Evolutionary conservation across 2,113 vertebrate genomes (phyloP).

Genomic region (Cochlearius cochlearius): DNA sequence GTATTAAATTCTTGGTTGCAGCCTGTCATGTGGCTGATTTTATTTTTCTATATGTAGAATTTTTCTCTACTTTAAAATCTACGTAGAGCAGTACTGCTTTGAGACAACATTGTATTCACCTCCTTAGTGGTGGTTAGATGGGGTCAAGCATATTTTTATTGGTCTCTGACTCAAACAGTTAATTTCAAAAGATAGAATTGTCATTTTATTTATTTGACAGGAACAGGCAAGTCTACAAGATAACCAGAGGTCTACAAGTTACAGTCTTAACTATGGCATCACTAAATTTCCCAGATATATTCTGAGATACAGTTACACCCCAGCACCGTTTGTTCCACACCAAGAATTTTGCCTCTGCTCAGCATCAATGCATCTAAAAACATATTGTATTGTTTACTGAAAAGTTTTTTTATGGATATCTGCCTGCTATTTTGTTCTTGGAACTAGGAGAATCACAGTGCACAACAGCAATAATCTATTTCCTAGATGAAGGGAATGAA

Average conservation of each 20-base stretch:
- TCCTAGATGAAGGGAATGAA: neutral
- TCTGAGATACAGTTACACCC: neutral
- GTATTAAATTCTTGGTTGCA: neutral
- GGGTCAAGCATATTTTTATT: neutral
- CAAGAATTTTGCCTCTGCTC: neutral
- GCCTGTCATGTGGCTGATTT: neutral
- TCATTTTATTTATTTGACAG: neutral
- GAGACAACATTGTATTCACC: neutral
- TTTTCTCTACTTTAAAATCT: neutral
- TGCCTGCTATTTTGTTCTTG: neutral
- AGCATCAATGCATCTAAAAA: neutral
- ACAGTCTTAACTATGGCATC: neutral
- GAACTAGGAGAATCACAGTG: neutral
- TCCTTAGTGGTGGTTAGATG: neutral
- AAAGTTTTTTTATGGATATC: neutral
- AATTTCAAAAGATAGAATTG: neutral
- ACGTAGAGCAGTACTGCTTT: neutral
- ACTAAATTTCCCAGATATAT: neutral
- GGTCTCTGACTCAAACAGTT: neutral
- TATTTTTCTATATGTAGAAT: neutral
- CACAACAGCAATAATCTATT: neutral
- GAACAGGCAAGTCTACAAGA: neutral
- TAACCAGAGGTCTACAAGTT: neutral
- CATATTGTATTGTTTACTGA: neutral
- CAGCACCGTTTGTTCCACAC: neutral